These are phyloP conservation scores for Pelmatolapia mariae DNA, from an alignment of 2,113 vertebrate genomes.

Conservation along the genomic window DNA sequence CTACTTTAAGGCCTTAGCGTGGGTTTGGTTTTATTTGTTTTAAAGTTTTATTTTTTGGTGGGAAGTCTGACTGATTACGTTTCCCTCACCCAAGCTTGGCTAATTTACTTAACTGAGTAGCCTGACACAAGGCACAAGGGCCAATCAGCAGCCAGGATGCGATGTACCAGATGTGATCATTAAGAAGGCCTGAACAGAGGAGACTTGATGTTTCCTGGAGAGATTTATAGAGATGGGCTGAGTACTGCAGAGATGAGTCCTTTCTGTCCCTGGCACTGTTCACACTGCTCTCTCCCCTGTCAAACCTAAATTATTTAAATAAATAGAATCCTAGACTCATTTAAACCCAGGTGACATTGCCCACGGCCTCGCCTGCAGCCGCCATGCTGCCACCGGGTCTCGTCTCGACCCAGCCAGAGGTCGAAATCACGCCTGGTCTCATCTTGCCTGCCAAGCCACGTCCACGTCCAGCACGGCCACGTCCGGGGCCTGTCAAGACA, in stretches of 20 bases:
- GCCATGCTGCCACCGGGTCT: rapidly evolving
- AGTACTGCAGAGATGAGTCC: too few species aligned
- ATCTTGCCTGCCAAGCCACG: rapidly evolving
- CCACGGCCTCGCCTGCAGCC: rapidly evolving
- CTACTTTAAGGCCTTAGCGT: rapidly evolving
- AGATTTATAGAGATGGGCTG: neutral
- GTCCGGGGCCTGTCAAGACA: rapidly evolving
- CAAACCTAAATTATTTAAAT: rapidly evolving
- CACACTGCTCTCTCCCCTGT: neutral
- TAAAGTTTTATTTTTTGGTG: neutral
- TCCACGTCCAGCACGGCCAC: neutral
- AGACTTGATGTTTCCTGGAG: neutral
- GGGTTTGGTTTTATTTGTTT: too few species aligned
- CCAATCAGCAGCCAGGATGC: rapidly evolving
- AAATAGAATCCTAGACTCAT: neutral
- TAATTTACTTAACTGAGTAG: neutral
- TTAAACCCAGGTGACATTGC: rapidly evolving
- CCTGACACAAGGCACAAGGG: rapidly evolving
- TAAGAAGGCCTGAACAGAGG: neutral
- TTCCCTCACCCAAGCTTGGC: rapidly evolving
- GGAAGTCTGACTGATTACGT: neutral
- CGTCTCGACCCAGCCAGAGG: neutral
- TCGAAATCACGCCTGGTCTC: rapidly evolving
- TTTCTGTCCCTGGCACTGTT: neutral
- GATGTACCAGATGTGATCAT: rapidly evolving